A percentile compares a stretch with the other conserved stretches of the same genome.
Evolutionary conservation across 1,140 invertebrate species (phyloP).

Genomic region (Drosophila novamexicana): DNA sequence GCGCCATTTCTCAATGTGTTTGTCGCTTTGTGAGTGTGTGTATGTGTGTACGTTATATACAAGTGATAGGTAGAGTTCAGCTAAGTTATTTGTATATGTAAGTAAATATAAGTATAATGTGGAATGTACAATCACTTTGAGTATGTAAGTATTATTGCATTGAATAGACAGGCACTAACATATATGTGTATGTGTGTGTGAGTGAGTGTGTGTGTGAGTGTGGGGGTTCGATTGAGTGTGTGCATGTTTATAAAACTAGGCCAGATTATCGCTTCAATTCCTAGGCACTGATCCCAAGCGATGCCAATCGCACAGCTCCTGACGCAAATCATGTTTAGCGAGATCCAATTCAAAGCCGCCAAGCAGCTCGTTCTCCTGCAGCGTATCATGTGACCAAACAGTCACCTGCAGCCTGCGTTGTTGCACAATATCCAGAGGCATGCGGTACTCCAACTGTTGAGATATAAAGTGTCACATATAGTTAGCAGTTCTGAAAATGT

Average conservation of each 20-base stretch:
- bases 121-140: constrained; percentile 81
- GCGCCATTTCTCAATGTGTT: background rate
- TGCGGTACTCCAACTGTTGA: constrained; percentile 93
- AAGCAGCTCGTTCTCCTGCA: constrained; percentile 98
- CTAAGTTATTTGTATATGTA: constrained; percentile 41
- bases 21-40: constrained; percentile 10
- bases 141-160: constrained; percentile 76
- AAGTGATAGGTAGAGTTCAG: constrained; percentile 26
- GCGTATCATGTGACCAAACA: constrained; percentile 96
- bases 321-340: constrained; percentile 88
- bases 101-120: constrained; percentile 48
- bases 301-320: constrained; percentile 93
- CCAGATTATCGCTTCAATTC: constrained; percentile 68
- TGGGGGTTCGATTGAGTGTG: background rate
- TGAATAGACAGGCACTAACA: constrained; percentile 69
- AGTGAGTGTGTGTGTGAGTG: constrained; percentile 1
- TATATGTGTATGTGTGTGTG: constrained; percentile 28
- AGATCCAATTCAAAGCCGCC: constrained; percentile 94
- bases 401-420: constrained; percentile 93
- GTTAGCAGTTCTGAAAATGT: background rate
- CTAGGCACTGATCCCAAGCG: constrained; percentile 87
- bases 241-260: constrained; percentile 20
- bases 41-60: constrained; percentile 13
- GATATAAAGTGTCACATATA: background rate
- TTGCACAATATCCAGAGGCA: constrained; percentile 92